Conservation (phyloP, 2,888 invertebrate species). For the Erebia aethiops region DNA sequence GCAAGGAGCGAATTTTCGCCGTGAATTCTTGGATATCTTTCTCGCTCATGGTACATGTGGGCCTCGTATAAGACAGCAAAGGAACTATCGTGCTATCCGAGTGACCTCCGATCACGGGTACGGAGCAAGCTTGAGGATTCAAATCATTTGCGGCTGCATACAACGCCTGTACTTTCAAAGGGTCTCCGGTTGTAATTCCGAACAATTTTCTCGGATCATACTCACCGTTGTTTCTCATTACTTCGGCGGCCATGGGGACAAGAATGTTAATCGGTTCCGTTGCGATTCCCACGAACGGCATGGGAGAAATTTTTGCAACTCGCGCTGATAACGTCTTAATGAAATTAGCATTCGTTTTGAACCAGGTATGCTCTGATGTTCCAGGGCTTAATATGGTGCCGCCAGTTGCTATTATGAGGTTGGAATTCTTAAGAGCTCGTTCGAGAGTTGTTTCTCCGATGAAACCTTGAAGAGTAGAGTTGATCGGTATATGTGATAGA, state of each 20-base stretch:
- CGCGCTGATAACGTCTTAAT: conserved; percentile 58
- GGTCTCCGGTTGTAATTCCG: conserved; percentile 89
- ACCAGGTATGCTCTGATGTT: conserved; percentile 83
- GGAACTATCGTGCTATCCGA: conserved; percentile 89
- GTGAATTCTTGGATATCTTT: conserved; percentile 65
- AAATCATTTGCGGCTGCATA: conserved; percentile 85
- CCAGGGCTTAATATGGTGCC: conserved; percentile 84
- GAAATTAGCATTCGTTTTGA: conserved; percentile 74
- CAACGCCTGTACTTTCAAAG: conserved; percentile 89
- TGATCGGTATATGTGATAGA: conserved; percentile 72
- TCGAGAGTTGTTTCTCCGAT: conserved; percentile 56
- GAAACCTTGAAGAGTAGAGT: conserved; percentile 57
- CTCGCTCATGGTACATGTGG: conserved; percentile 73
- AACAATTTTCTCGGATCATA: conserved; percentile 86
- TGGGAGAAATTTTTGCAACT: conserved; percentile 56
- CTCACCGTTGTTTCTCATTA: conserved; percentile 62
- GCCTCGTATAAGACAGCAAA: conserved; percentile 87
- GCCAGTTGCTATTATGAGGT: conserved; percentile 86
- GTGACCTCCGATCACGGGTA: conserved; percentile 92
- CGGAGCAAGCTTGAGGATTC: conserved; percentile 85
- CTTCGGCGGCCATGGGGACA: conserved; percentile 73
- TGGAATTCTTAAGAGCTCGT: conserved; percentile 75
- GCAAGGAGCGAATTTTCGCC: conserved; percentile 64
- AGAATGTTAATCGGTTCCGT: conserved; percentile 74
- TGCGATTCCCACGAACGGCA: conserved; percentile 70